Conservation (phyloP, 1,140 invertebrate genomes). For the Antheraea pernyi region DNA sequence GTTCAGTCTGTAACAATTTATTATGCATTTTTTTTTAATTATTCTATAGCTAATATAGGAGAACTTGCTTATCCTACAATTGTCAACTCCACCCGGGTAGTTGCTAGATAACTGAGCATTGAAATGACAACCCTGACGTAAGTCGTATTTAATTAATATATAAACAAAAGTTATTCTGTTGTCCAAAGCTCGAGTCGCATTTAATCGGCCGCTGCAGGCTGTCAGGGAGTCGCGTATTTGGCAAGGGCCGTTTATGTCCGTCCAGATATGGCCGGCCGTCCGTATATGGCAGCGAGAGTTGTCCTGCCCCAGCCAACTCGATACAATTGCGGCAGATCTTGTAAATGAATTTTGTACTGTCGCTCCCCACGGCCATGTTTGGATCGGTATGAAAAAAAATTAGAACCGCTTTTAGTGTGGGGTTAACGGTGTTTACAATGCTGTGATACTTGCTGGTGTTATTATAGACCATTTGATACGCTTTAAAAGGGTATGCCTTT, state of each 20-base stretch:
- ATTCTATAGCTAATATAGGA: too few relatives aligned
- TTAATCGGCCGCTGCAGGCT: constrained; percentile 40
- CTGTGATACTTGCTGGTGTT: neutral
- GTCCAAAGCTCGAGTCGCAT: constrained; percentile 16
- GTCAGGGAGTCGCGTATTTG: constrained; percentile 42
- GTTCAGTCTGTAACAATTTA: too few relatives aligned
- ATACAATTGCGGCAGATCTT: constrained; percentile 42
- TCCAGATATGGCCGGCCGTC: constrained; percentile 23
- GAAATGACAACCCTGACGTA: neutral
- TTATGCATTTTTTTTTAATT: too few relatives aligned
- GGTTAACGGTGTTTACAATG: constrained; percentile 4
- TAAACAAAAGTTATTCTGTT: neutral
- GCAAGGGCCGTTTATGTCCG: constrained; percentile 40
- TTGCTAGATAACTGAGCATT: neutral
- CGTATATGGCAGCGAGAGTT: constrained; percentile 24
- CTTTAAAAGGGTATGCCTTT: neutral
- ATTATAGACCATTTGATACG: neutral
- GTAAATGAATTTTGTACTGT: constrained; percentile 23
- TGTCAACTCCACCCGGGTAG: neutral
- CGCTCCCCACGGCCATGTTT: constrained; percentile 7
- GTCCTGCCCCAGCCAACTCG: constrained; percentile 15
- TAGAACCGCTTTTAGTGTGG: constrained; percentile 2
- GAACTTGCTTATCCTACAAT: too few relatives aligned
- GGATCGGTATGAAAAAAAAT: constrained; percentile 13
- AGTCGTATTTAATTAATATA: neutral